Evolutionary conservation across 2,113 vertebrate species (phyloP).

Genomic region (Smithornis capensis): DNA sequence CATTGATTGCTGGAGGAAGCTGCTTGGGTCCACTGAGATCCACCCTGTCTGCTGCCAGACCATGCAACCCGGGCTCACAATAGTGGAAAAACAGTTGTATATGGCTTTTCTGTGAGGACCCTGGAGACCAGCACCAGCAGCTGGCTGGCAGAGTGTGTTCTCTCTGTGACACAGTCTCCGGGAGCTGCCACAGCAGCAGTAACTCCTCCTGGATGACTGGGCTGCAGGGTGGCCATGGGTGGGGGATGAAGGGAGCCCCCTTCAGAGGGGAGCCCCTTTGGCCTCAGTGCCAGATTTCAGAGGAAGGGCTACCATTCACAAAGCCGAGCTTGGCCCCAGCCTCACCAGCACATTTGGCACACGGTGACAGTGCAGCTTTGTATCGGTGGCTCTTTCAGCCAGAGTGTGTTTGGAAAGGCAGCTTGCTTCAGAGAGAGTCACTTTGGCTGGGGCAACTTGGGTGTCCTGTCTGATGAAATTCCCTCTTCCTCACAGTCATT

Average conservation of each 20-base stretch:
- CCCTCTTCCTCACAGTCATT: neutral
- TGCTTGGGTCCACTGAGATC: neutral
- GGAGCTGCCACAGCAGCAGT: neutral
- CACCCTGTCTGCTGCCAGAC: neutral
- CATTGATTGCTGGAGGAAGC: neutral
- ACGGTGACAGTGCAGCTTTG: neutral
- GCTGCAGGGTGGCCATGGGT: neutral
- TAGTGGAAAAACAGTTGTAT: neutral
- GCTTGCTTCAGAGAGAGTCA: neutral
- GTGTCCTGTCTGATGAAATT: neutral
- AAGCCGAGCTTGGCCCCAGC: neutral
- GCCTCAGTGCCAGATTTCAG: neutral
- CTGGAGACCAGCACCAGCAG: neutral
- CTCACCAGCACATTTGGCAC: neutral
- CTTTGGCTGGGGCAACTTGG: neutral
- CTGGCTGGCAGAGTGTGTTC: fast-evolving
- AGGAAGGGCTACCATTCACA: neutral
- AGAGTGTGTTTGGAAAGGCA: neutral
- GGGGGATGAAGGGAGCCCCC: neutral
- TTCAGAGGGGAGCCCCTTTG: too few species aligned
- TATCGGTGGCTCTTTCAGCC: neutral
- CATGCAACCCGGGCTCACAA: neutral
- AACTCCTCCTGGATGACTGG: neutral
- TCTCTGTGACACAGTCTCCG: fast-evolving
- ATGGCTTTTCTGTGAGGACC: neutral